These are phyloP conservation scores for Ctenopoma kingsleyae DNA, from an alignment of 2,797 vertebrate species.

Conservation along the genomic window DNA sequence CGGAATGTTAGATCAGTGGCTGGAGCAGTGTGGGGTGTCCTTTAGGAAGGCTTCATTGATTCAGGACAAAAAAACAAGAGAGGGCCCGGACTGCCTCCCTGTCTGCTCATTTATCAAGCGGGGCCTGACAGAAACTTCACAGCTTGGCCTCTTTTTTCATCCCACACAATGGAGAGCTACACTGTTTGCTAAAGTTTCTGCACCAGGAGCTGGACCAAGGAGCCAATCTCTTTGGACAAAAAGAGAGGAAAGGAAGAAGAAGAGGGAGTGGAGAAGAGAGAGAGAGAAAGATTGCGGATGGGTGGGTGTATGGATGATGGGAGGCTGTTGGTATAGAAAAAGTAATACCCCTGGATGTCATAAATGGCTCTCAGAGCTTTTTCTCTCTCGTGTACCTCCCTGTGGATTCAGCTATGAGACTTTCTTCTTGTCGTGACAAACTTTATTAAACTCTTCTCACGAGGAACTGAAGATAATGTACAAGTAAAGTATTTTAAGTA, in stretches of 20 bases:
- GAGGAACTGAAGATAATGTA: slow-evolving; percentile 1
- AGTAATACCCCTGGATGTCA: slow-evolving; percentile 68
- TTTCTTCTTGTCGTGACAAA: slow-evolving; percentile 30
- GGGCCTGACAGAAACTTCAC: slow-evolving; percentile 95
- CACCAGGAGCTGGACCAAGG: slow-evolving; percentile 92
- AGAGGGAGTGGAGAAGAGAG: slow-evolving; percentile 64
- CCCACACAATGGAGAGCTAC: slow-evolving; percentile 94
- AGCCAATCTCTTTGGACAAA: slow-evolving; percentile 81
- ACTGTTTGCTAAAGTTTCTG: slow-evolving; percentile 97
- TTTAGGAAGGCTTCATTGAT: slow-evolving; percentile 99
- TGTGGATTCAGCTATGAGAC: slow-evolving; percentile 28
- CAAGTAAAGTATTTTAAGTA: background rate
- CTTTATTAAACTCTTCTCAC: slow-evolving; percentile 35
- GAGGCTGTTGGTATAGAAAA: slow-evolving; percentile 54
- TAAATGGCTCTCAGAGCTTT: slow-evolving; percentile 62
- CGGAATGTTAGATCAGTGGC: slow-evolving; percentile 99
- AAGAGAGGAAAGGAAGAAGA: slow-evolving; percentile 73
- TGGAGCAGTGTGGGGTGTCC: slow-evolving; percentile 99
- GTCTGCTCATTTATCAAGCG: slow-evolving; percentile 99
- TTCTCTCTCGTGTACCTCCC: slow-evolving; percentile 43
- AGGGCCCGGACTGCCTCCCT: slow-evolving; percentile 94
- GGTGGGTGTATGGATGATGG: slow-evolving; percentile 44
- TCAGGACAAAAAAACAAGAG: slow-evolving; percentile 93
- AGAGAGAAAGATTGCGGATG: slow-evolving; percentile 53
- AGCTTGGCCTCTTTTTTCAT: slow-evolving; percentile 91